A percentile compares a stretch with the other conserved stretches of the same genome.
Evolutionary conservation across 2,113 vertebrate species (phyloP).

Genomic region (Cryptotis parvus): DNA sequence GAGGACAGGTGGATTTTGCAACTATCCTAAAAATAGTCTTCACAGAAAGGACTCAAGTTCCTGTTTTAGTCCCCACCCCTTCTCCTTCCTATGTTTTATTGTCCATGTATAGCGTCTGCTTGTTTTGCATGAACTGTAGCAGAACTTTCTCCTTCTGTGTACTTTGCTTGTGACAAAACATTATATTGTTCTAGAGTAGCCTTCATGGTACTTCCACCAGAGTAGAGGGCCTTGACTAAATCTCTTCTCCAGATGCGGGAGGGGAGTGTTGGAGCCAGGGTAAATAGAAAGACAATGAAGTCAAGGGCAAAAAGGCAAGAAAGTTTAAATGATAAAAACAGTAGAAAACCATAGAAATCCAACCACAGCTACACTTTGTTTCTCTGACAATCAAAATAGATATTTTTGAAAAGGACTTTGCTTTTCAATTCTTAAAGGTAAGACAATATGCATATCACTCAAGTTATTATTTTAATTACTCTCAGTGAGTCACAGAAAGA

Average conservation of each 20-base stretch:
- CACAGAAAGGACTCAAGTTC: slow-evolving; percentile 28
- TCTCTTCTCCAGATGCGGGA: background rate
- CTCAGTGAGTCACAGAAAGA: slow-evolving; percentile 67
- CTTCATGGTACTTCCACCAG: slow-evolving; percentile 21
- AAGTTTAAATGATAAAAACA: background rate
- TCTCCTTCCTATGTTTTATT: slow-evolving; percentile 70
- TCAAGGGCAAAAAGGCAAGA: background rate
- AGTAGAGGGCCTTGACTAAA: slow-evolving; percentile 27
- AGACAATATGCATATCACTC: slow-evolving; percentile 69
- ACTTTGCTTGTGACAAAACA: slow-evolving; percentile 81
- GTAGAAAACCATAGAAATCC: slow-evolving; percentile 30
- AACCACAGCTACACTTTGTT: background rate
- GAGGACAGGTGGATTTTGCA: slow-evolving; percentile 82
- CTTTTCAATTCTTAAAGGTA: slow-evolving; percentile 83
- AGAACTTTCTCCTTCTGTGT: slow-evolving; percentile 52
- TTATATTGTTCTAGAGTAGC: slow-evolving; percentile 54
- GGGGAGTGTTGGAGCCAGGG: background rate
- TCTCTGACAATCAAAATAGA: slow-evolving; percentile 45
- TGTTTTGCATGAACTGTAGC: slow-evolving; percentile 85
- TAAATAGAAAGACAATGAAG: background rate
- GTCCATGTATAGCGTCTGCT: slow-evolving; percentile 83
- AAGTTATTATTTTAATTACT: slow-evolving; percentile 62
- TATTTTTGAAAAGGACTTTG: slow-evolving; percentile 73
- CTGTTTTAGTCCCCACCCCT: slow-evolving; percentile 65
- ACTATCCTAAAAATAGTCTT: slow-evolving; percentile 74